Conservation (phyloP, 2,797 vertebrate species). For the Margarornis squamiger region DNA sequence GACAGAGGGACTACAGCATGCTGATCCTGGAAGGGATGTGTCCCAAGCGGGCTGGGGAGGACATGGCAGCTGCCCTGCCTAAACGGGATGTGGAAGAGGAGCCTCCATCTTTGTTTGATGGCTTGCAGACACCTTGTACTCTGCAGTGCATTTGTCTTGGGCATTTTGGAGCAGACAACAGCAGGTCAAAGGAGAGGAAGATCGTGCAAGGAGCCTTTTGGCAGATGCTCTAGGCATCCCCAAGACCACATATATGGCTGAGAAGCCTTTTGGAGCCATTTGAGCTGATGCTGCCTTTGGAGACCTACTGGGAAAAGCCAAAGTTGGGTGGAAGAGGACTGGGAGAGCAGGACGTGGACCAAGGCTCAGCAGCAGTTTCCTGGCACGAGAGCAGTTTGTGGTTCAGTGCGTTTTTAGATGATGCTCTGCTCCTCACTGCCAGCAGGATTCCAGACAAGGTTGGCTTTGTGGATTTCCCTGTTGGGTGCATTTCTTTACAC, state of each 20-base stretch:
- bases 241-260: not conserved
- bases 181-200: not conserved
- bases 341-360: not conserved
- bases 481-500: not conserved
- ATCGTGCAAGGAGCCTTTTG: not conserved
- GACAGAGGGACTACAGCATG: accelerated
- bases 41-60: not conserved
- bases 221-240: not conserved
- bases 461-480: not conserved
- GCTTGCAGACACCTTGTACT: not conserved
- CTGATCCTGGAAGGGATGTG: not conserved
- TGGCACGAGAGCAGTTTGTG: not conserved
- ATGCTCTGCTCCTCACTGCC: not conserved
- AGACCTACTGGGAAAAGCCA: not conserved
- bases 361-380: not conserved
- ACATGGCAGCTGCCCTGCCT: not conserved
- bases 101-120: not conserved
- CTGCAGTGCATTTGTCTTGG: accelerated
- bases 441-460: not conserved
- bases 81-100: not conserved
- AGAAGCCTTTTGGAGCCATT: not conserved
- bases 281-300: not conserved
- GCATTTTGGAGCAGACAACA: not conserved
- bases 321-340: not conserved
- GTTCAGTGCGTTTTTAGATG: accelerated